A percentile compares a stretch with the other conserved stretches of the same genome.
phyloP scores from a whole-genome alignment of 2,888 invertebrate genomes.

The Orchesella flavescens region DNA sequence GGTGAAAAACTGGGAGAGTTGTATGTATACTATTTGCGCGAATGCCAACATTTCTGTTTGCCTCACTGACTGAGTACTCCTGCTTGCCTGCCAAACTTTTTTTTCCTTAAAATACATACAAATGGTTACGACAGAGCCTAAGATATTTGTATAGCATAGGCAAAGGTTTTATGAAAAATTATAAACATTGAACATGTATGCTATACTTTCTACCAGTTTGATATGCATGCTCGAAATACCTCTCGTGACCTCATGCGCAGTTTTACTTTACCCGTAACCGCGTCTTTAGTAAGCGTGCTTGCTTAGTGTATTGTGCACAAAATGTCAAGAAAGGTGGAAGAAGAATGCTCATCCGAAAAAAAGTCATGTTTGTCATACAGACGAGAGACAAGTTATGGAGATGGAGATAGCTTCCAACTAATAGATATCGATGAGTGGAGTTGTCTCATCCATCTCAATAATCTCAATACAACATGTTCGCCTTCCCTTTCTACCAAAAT shows the following conservation, averaged over 20 bases:
- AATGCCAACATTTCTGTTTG: constrained; percentile 53
- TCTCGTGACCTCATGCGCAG: constrained; percentile 52
- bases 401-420: constrained; percentile 1
- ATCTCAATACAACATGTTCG: neutral
- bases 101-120: constrained; percentile 1
- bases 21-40: constrained; percentile 38
- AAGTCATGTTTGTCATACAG: neutral
- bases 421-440: neutral
- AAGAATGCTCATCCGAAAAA: constrained; percentile 15
- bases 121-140: neutral
- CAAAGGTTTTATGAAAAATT: neutral
- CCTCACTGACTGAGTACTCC: constrained; percentile 40
- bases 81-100: constrained; percentile 24
- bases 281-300: constrained; percentile 34
- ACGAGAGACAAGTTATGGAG: neutral
- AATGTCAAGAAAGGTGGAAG: constrained; percentile 24
- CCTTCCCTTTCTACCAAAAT: too few species aligned
- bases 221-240: constrained; percentile 50
- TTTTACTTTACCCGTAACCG: constrained; percentile 33
- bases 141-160: too few species aligned
- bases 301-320: constrained; percentile 11
- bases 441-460: neutral
- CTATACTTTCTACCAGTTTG: constrained; percentile 9
- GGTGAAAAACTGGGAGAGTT: neutral
- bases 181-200: neutral